These are phyloP conservation scores for Azemiops feae DNA, from an alignment of 2,113 vertebrate genomes.

Conservation along the genomic window DNA sequence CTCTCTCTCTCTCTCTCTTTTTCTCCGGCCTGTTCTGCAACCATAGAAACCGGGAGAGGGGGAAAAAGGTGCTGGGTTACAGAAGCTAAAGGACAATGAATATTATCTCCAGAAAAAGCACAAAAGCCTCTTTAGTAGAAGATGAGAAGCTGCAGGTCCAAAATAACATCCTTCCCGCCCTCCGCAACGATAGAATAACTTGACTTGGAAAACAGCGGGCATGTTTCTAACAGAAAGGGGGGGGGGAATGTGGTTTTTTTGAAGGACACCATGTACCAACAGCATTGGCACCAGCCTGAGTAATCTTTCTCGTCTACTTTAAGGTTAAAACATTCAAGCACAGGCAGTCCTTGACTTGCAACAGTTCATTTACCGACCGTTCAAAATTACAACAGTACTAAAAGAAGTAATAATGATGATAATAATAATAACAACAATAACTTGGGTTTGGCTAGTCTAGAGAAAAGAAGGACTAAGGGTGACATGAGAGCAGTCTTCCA, in stretches of 20 bases:
- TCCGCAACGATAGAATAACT: background rate
- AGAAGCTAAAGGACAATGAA: background rate
- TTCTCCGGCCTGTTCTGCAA: background rate
- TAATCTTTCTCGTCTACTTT: background rate
- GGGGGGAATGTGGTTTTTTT: background rate
- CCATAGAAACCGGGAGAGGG: conserved; percentile 6
- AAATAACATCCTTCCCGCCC: background rate
- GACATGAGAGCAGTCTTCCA: too few relatives aligned
- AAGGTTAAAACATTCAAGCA: background rate
- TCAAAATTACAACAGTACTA: too few relatives aligned
- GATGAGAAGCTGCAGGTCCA: background rate
- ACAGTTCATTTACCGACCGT: too few relatives aligned
- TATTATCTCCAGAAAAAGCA: background rate
- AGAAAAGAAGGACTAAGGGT: too few relatives aligned
- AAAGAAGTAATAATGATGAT: too few relatives aligned
- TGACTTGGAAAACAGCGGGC: background rate
- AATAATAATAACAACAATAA: too few relatives aligned
- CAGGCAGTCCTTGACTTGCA: too few relatives aligned
- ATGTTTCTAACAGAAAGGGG: background rate
- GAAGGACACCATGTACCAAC: background rate
- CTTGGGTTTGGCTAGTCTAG: too few relatives aligned
- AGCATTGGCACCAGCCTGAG: background rate
- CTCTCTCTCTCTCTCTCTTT: background rate
- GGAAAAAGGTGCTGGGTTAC: background rate
- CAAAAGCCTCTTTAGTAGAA: background rate